phyloP scores from a whole-genome alignment of 2,888 invertebrate species.

The Dermolepida albohirtum region DNA sequence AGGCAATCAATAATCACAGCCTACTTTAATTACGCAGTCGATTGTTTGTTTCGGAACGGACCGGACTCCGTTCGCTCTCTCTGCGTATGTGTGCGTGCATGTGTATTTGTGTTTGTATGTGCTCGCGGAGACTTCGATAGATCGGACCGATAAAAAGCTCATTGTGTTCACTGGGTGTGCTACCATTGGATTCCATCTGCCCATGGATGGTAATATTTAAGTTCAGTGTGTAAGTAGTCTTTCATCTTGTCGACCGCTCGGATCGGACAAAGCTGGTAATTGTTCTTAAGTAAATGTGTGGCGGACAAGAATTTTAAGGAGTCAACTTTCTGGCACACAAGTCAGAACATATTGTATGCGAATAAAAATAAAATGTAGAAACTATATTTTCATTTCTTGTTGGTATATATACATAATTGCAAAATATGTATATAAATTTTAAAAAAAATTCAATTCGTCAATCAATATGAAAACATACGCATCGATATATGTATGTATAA shows the following conservation, averaged over 20 bases:
- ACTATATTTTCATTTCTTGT: too few relatives aligned
- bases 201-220: slow-evolving; percentile 36
- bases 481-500: too few relatives aligned
- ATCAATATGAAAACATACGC: too few relatives aligned
- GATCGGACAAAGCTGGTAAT: slow-evolving; percentile 30
- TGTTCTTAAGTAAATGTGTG: slow-evolving; percentile 34
- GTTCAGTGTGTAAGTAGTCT: slow-evolving; percentile 21
- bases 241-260: slow-evolving; percentile 35
- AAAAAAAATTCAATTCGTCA: too few relatives aligned
- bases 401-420: too few relatives aligned
- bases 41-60: slow-evolving; percentile 43
- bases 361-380: background rate
- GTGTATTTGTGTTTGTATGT: background rate
- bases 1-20: slow-evolving; percentile 57
- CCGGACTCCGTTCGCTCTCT: slow-evolving; percentile 29
- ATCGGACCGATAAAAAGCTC: slow-evolving; percentile 44
- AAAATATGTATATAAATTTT: too few relatives aligned
- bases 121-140: slow-evolving; percentile 33
- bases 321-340: slow-evolving; percentile 10
- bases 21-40: slow-evolving; percentile 49
- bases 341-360: slow-evolving; percentile 20
- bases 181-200: slow-evolving; percentile 41
- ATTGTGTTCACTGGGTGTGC: slow-evolving; percentile 45
- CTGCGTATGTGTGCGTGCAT: slow-evolving; percentile 9
- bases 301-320: slow-evolving; percentile 26